Percentiles rank a stretch among this genome's conserved stretches.
phyloP scores from a whole-genome alignment of 2,797 vertebrate species.

The Emydoidea blandingii region DNA sequence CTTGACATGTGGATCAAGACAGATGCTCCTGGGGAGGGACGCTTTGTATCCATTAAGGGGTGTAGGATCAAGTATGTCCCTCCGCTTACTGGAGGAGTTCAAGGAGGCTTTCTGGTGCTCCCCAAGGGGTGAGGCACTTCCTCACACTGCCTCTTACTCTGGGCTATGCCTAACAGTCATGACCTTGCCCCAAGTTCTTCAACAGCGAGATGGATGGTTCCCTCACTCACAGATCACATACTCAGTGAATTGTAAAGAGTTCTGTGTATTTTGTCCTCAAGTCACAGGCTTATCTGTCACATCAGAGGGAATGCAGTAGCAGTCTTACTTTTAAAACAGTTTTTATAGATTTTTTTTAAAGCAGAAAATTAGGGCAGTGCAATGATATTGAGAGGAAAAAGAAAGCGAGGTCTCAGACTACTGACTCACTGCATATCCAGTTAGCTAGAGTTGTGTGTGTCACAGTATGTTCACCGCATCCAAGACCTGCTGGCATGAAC shows the following conservation, averaged over 20 bases:
- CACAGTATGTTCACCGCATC: not conserved
- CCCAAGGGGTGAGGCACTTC: not conserved
- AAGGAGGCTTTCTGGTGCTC: not conserved
- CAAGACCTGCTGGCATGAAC: not conserved
- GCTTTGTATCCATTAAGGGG: not conserved
- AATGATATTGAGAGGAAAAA: not conserved
- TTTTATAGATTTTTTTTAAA: not conserved
- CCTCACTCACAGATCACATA: not conserved
- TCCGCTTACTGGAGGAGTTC: not conserved
- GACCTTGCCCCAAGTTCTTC: not conserved
- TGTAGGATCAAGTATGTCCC: not conserved
- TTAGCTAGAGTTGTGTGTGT: not conserved
- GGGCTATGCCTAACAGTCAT: not conserved
- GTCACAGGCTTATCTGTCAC: not conserved
- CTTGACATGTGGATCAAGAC: not conserved
- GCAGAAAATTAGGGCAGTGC: not conserved
- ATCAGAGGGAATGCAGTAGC: not conserved
- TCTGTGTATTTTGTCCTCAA: not conserved
- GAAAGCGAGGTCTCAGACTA: not conserved
- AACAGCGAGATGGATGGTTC: not conserved
- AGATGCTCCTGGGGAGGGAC: not conserved
- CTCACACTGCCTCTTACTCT: not conserved
- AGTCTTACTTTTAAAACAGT: not conserved
- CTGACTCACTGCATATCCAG: not conserved
- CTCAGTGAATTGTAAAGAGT: not conserved